Evolutionary conservation across 1,140 invertebrate genomes (phyloP).

Genomic region (Panulirus ornatus): DNA sequence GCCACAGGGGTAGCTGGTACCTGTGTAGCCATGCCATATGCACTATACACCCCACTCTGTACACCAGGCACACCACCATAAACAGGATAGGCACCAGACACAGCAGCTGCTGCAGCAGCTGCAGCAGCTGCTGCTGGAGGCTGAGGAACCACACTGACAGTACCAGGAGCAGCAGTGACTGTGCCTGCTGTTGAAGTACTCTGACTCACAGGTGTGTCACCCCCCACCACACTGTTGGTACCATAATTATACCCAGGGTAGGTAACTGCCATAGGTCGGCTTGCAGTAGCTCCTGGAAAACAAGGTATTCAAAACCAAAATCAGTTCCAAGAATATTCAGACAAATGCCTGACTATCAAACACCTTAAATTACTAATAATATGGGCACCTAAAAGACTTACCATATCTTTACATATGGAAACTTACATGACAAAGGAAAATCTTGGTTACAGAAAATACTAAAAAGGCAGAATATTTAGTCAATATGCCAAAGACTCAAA

Average conservation of each 20-base stretch:
- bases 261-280: slow-evolving; percentile 59
- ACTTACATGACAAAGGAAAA: not conserved
- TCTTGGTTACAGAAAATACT: not conserved
- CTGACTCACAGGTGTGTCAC: slow-evolving; percentile 52
- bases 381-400: not conserved
- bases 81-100: slow-evolving; percentile 54
- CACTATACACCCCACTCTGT: slow-evolving; percentile 45
- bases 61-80: slow-evolving; percentile 48
- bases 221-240: slow-evolving; percentile 57
- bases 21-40: slow-evolving; percentile 42
- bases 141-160: slow-evolving; percentile 4
- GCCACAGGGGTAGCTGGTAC: slow-evolving; percentile 55
- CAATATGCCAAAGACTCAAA: not conserved
- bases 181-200: slow-evolving; percentile 34
- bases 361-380: not conserved
- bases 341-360: slow-evolving; percentile 14
- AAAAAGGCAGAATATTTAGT: not conserved
- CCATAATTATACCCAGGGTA: slow-evolving; percentile 69
- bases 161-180: slow-evolving; percentile 32
- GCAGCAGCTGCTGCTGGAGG: not conserved
- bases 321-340: slow-evolving; percentile 39
- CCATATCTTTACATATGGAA: not conserved
- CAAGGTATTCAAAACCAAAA: slow-evolving; percentile 53
- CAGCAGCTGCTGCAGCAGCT: slow-evolving; percentile 56
- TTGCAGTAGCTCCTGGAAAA: slow-evolving; percentile 61